Evolutionary conservation across 2,113 vertebrate genomes (phyloP).

Genomic region (Lathamus discolor): DNA sequence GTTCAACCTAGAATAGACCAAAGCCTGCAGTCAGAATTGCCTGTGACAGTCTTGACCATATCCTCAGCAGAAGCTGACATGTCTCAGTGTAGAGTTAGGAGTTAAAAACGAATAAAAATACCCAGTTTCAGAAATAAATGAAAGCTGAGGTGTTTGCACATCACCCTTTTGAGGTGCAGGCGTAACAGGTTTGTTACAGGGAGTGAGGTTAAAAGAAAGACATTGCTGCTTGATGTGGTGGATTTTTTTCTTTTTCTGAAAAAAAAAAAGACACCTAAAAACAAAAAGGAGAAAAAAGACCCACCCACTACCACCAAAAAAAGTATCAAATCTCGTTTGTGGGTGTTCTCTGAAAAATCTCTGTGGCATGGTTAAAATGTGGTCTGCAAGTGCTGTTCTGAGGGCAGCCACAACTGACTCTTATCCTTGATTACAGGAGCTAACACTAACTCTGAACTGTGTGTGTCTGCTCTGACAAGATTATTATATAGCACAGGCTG

Average conservation of each 20-base stretch:
- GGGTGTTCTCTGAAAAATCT: slow-evolving; percentile 36
- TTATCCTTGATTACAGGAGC: slow-evolving; percentile 11
- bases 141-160: background rate
- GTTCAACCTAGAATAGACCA: background rate
- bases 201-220: background rate
- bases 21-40: background rate
- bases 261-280: background rate
- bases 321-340: background rate
- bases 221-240: slow-evolving; percentile 49
- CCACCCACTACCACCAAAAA: background rate
- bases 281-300: background rate
- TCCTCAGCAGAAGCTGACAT: background rate
- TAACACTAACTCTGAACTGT: background rate
- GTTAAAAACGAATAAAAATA: background rate
- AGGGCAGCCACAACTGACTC: slow-evolving; percentile 31
- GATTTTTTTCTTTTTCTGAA: background rate
- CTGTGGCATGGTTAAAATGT: slow-evolving; percentile 52
- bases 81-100: background rate
- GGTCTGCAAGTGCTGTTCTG: slow-evolving; percentile 31
- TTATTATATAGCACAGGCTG: background rate
- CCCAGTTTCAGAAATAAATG: background rate
- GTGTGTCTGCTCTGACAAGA: slow-evolving; percentile 22
- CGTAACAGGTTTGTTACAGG: background rate
- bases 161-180: background rate
- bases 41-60: background rate